Conservation (phyloP, 2,888 invertebrate species). For the Escarpia spicata region DNA sequence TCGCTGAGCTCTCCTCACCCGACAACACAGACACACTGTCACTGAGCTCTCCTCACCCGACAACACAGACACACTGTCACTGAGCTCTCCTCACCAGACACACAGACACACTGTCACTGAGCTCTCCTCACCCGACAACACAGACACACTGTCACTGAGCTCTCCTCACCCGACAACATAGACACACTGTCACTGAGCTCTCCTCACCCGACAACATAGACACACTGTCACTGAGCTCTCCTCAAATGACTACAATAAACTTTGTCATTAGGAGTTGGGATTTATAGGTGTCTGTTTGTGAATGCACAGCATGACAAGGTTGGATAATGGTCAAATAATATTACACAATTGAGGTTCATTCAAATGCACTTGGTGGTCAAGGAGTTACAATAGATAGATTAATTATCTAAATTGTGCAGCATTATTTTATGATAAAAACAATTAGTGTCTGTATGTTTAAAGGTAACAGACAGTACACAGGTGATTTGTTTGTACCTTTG, state of each 20-base stretch:
- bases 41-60: not conserved
- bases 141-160: not conserved
- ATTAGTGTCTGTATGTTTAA: not conserved
- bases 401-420: not conserved
- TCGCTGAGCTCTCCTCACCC: not conserved
- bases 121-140: not conserved
- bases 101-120: not conserved
- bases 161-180: not conserved
- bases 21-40: not conserved
- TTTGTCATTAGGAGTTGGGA: no score
- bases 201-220: not conserved
- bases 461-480: not conserved
- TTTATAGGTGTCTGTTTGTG: no score
- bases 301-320: no score
- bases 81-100: not conserved
- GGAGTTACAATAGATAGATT: no score
- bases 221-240: not conserved
- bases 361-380: no score
- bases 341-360: no score
- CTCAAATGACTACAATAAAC: not conserved
- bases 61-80: not conserved
- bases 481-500: conserved; percentile 51
- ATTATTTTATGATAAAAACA: not conserved
- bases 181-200: not conserved
- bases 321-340: no score